Base-by-base conservation (phyloP, 2,888 invertebrate genomes). In the Eretmocerus hayati region DNA sequence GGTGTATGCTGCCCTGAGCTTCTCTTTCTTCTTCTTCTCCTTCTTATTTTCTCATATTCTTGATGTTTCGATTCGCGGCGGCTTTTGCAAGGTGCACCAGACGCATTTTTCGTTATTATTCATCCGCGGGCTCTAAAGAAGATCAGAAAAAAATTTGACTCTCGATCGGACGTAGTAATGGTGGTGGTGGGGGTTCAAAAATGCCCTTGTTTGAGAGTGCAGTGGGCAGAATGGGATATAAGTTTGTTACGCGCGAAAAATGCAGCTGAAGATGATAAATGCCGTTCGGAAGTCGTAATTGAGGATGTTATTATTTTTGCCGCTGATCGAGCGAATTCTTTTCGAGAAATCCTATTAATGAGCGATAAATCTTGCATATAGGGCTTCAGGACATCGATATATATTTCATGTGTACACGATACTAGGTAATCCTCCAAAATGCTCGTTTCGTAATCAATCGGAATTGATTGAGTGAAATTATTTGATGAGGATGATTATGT, bases 71-170 rank as follows among this genome's bases (percentile, higher is more conserved):
- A n/a, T n/a, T n/a, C n/a, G n/a, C n/a, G n/a, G n/a, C n/a, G n/a
- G n/a, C 26, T 26, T 9, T 18, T 26, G 50, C 46, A 42, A 46
- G 50, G 49, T 44, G 49, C 40, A 11, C 20, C 43, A 9, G 44
- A 42, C 35, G 47, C 41, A 42, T 39, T 51, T 41, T 16, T 32
- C 51, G 44, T 51, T 47, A 52, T 52, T 52, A 52, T 48, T 52
- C 51, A 52, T 52, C 48, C 40, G 39, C 16, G 38, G 26, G n/a
- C 11, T 11, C 26, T 5, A 43, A 16, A 23, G 20, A 46, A 38
- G 26, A 35, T 3, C 5, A 37, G 9, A 20, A 39, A 39, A 39
- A 22, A 39, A 8, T n/a, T n/a, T n/a, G n/a, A n/a, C n/a, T n/a
- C 13, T 22, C 19, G 38, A 9, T 19, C 20, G 23, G 37, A 18